Conservation (phyloP, 2,797 vertebrate genomes). For the Gastrophryne carolinensis region DNA sequence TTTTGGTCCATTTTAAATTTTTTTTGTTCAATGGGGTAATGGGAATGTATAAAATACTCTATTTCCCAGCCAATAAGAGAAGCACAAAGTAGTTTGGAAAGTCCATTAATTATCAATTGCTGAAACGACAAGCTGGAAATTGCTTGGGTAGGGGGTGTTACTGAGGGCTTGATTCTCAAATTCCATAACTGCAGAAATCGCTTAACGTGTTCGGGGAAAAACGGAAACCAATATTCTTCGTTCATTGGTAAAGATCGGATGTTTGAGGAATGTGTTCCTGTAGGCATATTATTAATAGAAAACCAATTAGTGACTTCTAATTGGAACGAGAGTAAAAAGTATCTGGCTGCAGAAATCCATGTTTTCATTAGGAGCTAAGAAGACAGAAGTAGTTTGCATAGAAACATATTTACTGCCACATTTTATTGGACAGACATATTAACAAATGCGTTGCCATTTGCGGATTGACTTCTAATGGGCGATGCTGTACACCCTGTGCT, state of each 20-base stretch:
- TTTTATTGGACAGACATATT: conserved; percentile 48
- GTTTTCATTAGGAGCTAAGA: conserved; percentile 26
- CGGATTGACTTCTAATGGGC: conserved; percentile 3
- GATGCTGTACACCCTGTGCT: conserved; percentile 17
- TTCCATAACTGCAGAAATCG: conserved; percentile 27
- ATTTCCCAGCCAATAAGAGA: not conserved
- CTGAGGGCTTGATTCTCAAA: conserved; percentile 14
- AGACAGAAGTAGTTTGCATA: conserved; percentile 31
- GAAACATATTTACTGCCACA: conserved; percentile 36
- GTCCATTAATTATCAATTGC: conserved; percentile 30
- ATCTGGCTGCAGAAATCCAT: conserved; percentile 28
- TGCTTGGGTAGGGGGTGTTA: conserved; percentile 28
- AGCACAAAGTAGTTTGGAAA: conserved; percentile 15
- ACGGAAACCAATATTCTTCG: conserved; percentile 31
- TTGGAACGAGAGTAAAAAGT: conserved; percentile 9
- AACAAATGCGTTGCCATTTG: conserved; percentile 37
- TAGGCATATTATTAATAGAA: conserved; percentile 39
- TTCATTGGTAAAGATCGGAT: conserved; percentile 33
- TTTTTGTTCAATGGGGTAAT: too few species aligned
- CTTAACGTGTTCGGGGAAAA: conserved; percentile 2
- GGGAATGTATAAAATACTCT: too few species aligned
- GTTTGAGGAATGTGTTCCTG: conserved; percentile 18
- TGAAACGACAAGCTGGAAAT: conserved; percentile 40
- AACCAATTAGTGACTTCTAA: conserved; percentile 46
- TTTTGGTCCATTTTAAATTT: too few species aligned